phyloP scores from a whole-genome alignment of 2,113 vertebrate genomes.

The Edolisoma coerulescens region DNA sequence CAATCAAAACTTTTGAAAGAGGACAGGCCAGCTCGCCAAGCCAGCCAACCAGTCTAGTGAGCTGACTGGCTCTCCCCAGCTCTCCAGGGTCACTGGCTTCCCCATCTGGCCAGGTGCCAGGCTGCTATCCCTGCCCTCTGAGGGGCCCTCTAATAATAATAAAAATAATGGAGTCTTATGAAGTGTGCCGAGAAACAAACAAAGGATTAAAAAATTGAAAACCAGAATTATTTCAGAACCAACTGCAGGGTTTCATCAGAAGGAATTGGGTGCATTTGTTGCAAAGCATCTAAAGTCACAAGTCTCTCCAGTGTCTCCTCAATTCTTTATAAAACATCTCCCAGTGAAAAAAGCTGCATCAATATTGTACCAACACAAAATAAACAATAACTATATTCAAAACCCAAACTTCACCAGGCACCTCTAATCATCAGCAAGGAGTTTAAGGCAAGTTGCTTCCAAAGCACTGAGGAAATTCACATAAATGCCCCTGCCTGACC shows the following conservation, averaged over 20 bases:
- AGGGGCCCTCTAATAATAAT: background rate
- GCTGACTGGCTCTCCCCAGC: background rate
- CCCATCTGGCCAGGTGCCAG: constrained; percentile 2
- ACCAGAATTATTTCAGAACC: background rate
- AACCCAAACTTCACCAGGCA: background rate
- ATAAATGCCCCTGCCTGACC: background rate
- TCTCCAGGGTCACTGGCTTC: constrained; percentile 9
- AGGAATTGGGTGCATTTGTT: background rate
- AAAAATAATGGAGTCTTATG: background rate
- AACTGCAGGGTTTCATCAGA: background rate
- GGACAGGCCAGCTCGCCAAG: background rate
- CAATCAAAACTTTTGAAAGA: constrained; percentile 55
- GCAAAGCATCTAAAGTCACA: background rate
- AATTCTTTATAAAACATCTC: background rate
- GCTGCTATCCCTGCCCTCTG: background rate
- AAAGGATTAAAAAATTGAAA: background rate
- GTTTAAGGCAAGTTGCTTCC: background rate
- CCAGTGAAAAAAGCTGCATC: background rate
- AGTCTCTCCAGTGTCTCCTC: background rate
- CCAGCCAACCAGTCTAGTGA: constrained; percentile 14
- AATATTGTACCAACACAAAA: background rate
- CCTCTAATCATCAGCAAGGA: background rate
- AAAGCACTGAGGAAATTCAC: background rate
- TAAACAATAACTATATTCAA: background rate
- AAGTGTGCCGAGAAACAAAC: background rate